Conservation (phyloP, 2,888 invertebrate genomes). For the Melanophora roralis region DNA sequence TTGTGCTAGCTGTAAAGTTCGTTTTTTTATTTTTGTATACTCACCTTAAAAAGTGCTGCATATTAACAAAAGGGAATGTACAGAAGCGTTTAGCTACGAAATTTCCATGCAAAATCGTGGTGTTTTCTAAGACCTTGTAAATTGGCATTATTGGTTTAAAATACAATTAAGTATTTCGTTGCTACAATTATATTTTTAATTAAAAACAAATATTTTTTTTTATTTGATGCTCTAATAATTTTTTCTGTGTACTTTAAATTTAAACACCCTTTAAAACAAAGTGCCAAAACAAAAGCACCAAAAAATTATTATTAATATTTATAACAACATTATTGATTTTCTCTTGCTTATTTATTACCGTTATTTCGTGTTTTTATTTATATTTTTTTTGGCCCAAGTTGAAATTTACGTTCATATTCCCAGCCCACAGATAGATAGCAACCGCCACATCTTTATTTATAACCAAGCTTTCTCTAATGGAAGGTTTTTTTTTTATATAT, state of each 20-base stretch:
- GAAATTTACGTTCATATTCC: slow-evolving; percentile 1
- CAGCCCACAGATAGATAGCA: background rate
- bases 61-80: no score
- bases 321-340: slow-evolving; percentile 37
- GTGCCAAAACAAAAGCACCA: background rate
- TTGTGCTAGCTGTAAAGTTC: no score
- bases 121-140: no score
- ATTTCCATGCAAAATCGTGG: no score
- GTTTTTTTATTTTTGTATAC: no score
- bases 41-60: no score
- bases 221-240: no score
- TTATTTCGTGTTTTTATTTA: background rate
- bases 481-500: slow-evolving; percentile 21
- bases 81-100: no score
- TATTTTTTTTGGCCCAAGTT: slow-evolving; percentile 10
- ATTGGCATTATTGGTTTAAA: no score
- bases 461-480: slow-evolving; percentile 7
- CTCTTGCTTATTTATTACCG: background rate
- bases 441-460: background rate
- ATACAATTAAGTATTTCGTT: no score
- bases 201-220: no score
- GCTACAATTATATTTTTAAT: no score
- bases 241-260: background rate
- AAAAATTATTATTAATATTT: slow-evolving; percentile 3
- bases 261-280: background rate